Conservation (phyloP, 2,797 vertebrate species). For the Crenichthys baileyi region DNA sequence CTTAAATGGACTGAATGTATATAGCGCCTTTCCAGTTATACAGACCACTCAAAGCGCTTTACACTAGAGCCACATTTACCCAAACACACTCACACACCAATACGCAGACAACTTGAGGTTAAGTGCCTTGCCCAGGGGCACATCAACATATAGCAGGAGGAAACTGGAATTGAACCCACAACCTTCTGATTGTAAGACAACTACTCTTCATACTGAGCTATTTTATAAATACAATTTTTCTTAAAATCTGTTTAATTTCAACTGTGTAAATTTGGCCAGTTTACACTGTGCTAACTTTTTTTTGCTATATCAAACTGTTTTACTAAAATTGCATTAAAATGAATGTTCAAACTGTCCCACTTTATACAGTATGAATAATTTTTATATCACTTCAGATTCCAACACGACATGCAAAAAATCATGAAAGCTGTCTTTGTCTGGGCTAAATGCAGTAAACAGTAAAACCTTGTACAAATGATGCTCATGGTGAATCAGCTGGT, state of each 20-base stretch:
- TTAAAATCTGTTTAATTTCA: not conserved
- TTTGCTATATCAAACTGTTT: not conserved
- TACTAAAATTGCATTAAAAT: not conserved
- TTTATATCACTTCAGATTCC: slow-evolving; percentile 8
- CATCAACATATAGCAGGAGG: no score
- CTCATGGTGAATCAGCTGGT: slow-evolving; percentile 68
- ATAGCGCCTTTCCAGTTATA: no score
- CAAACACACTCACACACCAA: no score
- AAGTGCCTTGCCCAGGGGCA: no score
- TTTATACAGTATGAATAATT: slow-evolving; percentile 1
- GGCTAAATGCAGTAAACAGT: slow-evolving; percentile 38
- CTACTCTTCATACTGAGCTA: no score
- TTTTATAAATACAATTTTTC: not conserved
- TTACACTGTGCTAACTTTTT: not conserved
- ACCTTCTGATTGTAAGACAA: no score
- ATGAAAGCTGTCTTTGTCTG: slow-evolving; percentile 67
- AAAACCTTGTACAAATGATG: slow-evolving; percentile 50
- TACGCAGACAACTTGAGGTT: no score
- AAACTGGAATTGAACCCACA: no score
- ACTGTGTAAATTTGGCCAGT: not conserved
- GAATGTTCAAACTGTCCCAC: not conserved
- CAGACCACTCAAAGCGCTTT: no score
- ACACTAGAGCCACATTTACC: no score
- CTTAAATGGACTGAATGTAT: no score
- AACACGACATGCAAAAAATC: not conserved